A percentile compares a stretch with the other conserved stretches of the same genome.
phyloP scores from a whole-genome alignment of 2,113 vertebrate genomes.

The Centropus bengalensis region DNA sequence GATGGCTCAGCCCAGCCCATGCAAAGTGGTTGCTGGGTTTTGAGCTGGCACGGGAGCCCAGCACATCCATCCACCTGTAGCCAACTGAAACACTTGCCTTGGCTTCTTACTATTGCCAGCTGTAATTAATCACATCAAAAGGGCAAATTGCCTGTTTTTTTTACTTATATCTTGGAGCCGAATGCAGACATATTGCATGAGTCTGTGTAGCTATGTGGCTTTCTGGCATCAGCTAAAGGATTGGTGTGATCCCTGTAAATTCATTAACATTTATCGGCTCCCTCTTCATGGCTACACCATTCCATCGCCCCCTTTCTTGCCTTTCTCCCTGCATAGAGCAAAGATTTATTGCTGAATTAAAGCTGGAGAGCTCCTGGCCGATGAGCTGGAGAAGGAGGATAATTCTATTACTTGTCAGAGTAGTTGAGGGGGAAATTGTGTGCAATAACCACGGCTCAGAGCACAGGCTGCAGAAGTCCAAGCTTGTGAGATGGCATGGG shows the following conservation, averaged over 20 bases:
- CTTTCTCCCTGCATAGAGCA: background rate
- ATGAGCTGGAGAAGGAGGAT: conserved; percentile 34
- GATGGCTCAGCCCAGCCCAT: background rate
- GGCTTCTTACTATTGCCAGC: background rate
- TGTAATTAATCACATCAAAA: background rate
- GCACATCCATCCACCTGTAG: rapidly evolving
- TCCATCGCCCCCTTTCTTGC: background rate
- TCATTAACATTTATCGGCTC: conserved; percentile 44
- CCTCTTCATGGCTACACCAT: background rate
- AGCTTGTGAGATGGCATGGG: background rate
- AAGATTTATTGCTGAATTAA: conserved; percentile 45
- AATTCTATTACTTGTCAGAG: conserved; percentile 42
- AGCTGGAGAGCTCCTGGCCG: background rate
- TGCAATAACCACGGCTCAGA: background rate
- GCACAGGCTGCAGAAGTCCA: background rate
- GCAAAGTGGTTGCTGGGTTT: rapidly evolving
- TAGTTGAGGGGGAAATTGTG: background rate
- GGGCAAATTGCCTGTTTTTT: background rate
- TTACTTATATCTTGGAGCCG: background rate
- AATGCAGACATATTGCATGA: background rate
- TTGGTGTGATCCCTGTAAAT: conserved; percentile 30
- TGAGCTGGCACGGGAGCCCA: rapidly evolving
- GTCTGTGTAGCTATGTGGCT: background rate
- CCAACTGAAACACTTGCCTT: background rate
- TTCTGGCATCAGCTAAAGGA: background rate